Base-by-base conservation (phyloP, 2,797 vertebrate genomes). In the Myotis vivesi region DNA sequence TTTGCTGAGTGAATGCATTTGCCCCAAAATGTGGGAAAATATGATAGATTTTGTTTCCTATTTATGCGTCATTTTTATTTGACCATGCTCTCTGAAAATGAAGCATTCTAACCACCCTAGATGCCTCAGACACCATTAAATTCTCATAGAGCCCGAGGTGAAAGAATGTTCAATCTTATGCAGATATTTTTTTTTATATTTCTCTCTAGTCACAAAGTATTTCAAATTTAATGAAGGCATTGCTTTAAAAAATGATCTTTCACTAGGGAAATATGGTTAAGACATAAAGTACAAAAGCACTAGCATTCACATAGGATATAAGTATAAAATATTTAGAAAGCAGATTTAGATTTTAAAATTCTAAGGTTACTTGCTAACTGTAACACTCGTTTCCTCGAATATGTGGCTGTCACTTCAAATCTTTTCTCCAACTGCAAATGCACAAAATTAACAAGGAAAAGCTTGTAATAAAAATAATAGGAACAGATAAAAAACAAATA, bases 211-310 rank as follows among this genome's bases (percentile, higher is more conserved):
- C 55, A 76, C 30, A 91, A 89, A 55, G 46, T 85, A 90, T 95
- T 96, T 95, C 91, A 94, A 94, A 95, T 92, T 94, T 96, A 85
- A 96, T 92, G 82, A 92, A 86, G 17, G 19, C 17, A 53, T 88
- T 92, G 89, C 36, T 76, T 84, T 22, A 51, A 71, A 55, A 89
- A 86, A 80, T 62, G 12, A 62, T 71, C 7, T 13, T 8, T 69
- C 44, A 57, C n/a, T 49, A 87, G 8, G 36, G 62, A 55, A 87
- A 91, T 94, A 89, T 41, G 8, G 46, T 84, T 66, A 80, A 83
- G 90, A 22, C 46, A 81, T 80, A 87, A 76, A 33, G n/a, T 30
- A 92, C 11, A 72, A 77, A 95, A 81, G 17, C 72, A 66, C 55
- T 49, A 77, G 10, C 13, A 81, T 71, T 17, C 12, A 57, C 36